Percentiles rank a stretch among this genome's conserved stretches.
Conservation (phyloP, 2,797 vertebrate genomes). For the Echeneis naucrates region DNA sequence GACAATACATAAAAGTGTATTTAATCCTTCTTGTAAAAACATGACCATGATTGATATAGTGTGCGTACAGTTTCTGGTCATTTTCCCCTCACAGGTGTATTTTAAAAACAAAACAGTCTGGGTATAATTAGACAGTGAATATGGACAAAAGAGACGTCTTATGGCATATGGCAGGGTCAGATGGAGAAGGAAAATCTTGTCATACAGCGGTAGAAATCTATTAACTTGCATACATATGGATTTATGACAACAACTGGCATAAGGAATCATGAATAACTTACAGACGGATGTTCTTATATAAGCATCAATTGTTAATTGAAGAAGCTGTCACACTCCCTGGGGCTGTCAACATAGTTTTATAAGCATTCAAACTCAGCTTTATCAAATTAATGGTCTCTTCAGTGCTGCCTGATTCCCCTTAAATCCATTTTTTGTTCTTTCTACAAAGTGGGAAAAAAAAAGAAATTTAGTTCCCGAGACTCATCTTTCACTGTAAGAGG, state of each 20-base stretch:
- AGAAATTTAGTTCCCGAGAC: constrained; percentile 34
- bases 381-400: constrained; percentile 78
- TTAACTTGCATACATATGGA: constrained; percentile 76
- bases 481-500: constrained; percentile 17
- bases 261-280: constrained; percentile 75
- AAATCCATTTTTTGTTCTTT: constrained; percentile 66
- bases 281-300: constrained; percentile 76
- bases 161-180: constrained; percentile 78
- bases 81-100: constrained; percentile 54
- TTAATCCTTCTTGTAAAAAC: neutral
- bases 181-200: constrained; percentile 71
- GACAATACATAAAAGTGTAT: neutral
- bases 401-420: constrained; percentile 60
- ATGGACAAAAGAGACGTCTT: constrained; percentile 69
- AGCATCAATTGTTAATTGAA: constrained; percentile 81
- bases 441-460: constrained; percentile 3
- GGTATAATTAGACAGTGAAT: constrained; percentile 65
- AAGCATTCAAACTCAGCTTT: constrained; percentile 75
- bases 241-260: constrained; percentile 78
- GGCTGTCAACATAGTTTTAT: constrained; percentile 74
- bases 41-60: constrained; percentile 33
- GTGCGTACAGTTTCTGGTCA: constrained; percentile 48
- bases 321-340: constrained; percentile 77
- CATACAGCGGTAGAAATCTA: constrained; percentile 71
- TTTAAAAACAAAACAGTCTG: constrained; percentile 51